Percentiles rank a stretch among this genome's conserved stretches.
Evolutionary conservation across 2,888 invertebrate genomes (phyloP).

Genomic region (Hydrotaea diabolus): DNA sequence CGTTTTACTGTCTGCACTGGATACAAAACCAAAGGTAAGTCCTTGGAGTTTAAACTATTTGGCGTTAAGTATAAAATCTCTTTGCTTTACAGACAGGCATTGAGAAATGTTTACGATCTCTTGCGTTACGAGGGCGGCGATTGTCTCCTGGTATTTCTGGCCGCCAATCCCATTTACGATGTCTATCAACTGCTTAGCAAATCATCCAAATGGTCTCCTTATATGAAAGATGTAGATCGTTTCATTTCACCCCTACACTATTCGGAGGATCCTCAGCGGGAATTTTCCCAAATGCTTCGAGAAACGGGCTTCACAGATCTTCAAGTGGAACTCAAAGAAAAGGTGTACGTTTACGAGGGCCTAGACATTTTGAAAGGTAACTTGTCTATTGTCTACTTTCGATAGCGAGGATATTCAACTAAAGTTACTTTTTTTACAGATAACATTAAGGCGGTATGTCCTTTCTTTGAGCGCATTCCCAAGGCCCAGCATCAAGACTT

Average conservation of each 20-base stretch:
- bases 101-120: slow-evolving; percentile 65
- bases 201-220: slow-evolving; percentile 61
- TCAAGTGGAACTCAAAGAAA: slow-evolving; percentile 61
- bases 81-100: slow-evolving; percentile 60
- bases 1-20: slow-evolving; percentile 91
- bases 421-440: slow-evolving; percentile 80
- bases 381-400: not conserved
- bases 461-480: slow-evolving; percentile 85
- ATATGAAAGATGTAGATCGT: slow-evolving; percentile 65
- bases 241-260: slow-evolving; percentile 66
- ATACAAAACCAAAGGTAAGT: slow-evolving; percentile 83
- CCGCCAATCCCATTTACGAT: slow-evolving; percentile 63
- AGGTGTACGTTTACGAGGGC: slow-evolving; percentile 65
- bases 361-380: slow-evolving; percentile 64
- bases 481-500: slow-evolving; percentile 84
- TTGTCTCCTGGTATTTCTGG: slow-evolving; percentile 67
- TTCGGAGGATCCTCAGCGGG: slow-evolving; percentile 57
- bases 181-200: slow-evolving; percentile 59
- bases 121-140: slow-evolving; percentile 66
- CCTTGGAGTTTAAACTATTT: not conserved
- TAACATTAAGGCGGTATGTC: slow-evolving; percentile 86
- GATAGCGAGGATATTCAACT: not conserved
- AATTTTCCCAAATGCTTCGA: slow-evolving; percentile 53
- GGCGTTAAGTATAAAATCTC: not conserved
- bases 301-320: slow-evolving; percentile 64